Conservation (phyloP, 2,113 vertebrate genomes). For the Rissa tridactyla region DNA sequence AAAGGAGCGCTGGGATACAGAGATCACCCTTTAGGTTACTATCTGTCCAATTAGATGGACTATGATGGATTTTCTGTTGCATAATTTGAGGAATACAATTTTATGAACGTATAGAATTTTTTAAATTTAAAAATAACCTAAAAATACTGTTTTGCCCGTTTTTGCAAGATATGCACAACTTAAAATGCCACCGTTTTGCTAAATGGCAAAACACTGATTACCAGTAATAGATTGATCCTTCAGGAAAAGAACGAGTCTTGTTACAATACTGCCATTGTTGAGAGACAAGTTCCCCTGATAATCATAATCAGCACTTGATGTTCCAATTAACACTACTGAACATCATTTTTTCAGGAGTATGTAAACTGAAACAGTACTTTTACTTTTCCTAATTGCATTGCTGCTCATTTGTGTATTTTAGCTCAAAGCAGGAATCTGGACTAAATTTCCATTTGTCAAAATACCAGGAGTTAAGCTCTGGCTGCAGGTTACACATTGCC, state of each 20-base stretch:
- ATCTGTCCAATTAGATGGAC: not conserved
- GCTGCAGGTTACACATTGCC: not conserved
- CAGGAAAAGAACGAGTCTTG: not conserved
- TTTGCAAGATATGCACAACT: not conserved
- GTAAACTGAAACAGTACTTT: not conserved
- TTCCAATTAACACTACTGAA: not conserved
- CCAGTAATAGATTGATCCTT: not conserved
- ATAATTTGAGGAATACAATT: not conserved
- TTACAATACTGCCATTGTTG: not conserved
- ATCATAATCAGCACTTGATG: not conserved
- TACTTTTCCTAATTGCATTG: not conserved
- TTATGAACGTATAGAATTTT: not conserved
- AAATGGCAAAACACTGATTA: not conserved
- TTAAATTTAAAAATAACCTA: not conserved
- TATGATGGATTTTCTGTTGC: not conserved
- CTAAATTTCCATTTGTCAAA: not conserved
- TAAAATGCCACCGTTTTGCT: not conserved
- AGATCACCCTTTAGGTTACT: not conserved
- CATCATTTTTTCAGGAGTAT: not conserved
- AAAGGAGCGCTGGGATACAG: not conserved
- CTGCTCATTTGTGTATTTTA: not conserved
- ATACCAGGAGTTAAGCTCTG: not conserved
- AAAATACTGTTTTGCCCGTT: not conserved
- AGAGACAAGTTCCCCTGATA: not conserved
- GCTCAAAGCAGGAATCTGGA: not conserved